Evolutionary conservation across 2,113 vertebrate species (phyloP), one percentile per base, ranked within the genome.

Genomic region (Nipponia nippon): DNA sequence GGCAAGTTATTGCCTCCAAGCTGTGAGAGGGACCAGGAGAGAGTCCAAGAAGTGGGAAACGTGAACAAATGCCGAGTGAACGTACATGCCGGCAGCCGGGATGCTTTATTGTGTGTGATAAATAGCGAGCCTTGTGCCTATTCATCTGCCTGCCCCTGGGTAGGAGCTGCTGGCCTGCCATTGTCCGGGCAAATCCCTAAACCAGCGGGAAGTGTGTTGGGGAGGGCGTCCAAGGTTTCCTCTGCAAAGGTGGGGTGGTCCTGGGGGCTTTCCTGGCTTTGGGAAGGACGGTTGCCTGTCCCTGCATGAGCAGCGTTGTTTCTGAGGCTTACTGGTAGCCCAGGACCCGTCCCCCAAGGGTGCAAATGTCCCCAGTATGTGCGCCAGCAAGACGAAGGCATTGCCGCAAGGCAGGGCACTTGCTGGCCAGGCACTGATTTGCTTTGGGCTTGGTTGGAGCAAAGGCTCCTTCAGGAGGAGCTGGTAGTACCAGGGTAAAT

Each of bases 1-100:
- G 89, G 78, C 83, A 46, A 94, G 84, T 95, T 94, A 94, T 88
- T 96, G 80, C 96, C 91, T 93, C 63, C 61, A 84, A 86, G 93
- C 83, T 87, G 59, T 26, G 94, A 94, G 84, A 81, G 88, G 72
- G 90, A 81, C 78, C 87, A 95, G 87, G 84, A 92, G 96, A 87
- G 87, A 73, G 63, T 95, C 87, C 73, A 95, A 93, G 93, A 91
- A 92, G 56, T 0, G 10, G 38, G 65, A 73, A 76, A 83, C 4
- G 47, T n/a, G 91, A 95, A 91, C 73, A 88, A 97, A 93, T 22
- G 61, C 82, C 0, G 71, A 61, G 89, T 6, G 77, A 69, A 83
- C 50, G 42, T 83, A 61, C 81, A 65, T 3, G 79, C 71, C 2
- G 58, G 72, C 92, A 89, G 79, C 93, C 16, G 6, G 38, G 80